phyloP scores from a whole-genome alignment of 2,113 vertebrate genomes.

The Mus pahari region DNA sequence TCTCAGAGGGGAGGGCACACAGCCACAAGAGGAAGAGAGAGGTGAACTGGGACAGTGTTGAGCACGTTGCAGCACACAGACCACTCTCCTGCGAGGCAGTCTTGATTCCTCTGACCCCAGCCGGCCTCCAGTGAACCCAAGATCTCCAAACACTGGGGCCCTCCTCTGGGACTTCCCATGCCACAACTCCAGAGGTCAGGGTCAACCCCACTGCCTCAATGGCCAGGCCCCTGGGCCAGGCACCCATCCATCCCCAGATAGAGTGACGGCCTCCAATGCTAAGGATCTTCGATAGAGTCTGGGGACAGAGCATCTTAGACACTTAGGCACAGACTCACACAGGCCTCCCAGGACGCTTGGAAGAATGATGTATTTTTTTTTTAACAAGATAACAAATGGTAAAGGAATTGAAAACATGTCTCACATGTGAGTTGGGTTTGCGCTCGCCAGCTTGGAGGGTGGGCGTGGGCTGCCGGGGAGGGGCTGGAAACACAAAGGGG shows the following conservation, averaged over 20 bases:
- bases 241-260: accelerated
- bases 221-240: neutral
- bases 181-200: neutral
- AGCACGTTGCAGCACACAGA: neutral
- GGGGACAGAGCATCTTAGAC: neutral
- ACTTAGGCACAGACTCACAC: neutral
- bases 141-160: neutral
- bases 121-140: neutral
- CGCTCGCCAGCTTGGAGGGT: slow-evolving; percentile 35
- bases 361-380: neutral
- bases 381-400: slow-evolving; percentile 63
- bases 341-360: neutral
- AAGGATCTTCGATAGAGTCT: neutral
- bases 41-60: accelerated
- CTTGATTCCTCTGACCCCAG: neutral
- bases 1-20: neutral
- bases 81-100: no score
- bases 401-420: slow-evolving; percentile 57
- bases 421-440: slow-evolving; percentile 43
- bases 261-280: neutral
- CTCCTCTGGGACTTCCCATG: neutral
- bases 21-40: neutral
- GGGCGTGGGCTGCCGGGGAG: slow-evolving; percentile 41
- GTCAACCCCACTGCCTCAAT: accelerated
- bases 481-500: neutral